Conservation (phyloP, 2,113 vertebrate species). For the Gopherus evgoodei region DNA sequence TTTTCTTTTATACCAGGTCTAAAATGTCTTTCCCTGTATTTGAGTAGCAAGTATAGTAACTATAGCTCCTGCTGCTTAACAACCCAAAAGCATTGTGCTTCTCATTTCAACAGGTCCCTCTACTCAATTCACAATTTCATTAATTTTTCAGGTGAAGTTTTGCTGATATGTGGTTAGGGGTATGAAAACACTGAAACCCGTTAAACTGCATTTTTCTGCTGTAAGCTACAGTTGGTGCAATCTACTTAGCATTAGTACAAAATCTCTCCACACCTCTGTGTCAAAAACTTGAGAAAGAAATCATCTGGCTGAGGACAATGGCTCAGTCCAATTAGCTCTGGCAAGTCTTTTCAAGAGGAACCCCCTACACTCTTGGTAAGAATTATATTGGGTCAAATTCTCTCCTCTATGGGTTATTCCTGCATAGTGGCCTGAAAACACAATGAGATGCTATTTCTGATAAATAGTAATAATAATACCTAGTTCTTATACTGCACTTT, state of each 20-base stretch:
- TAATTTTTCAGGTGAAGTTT: constrained; percentile 58
- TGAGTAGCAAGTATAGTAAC: neutral
- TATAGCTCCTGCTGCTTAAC: neutral
- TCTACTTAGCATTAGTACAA: constrained; percentile 8
- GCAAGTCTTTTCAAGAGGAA: neutral
- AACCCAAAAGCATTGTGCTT: constrained; percentile 16
- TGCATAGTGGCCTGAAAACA: neutral
- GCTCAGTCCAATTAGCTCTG: neutral
- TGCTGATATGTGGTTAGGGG: constrained; percentile 41
- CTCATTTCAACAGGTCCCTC: constrained; percentile 35
- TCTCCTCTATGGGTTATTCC: neutral
- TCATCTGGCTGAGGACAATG: neutral
- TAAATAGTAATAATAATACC: neutral
- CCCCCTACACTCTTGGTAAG: neutral
- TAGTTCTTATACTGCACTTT: neutral
- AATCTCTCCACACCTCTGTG: neutral
- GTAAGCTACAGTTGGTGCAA: neutral
- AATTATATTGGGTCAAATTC: neutral
- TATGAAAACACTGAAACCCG: constrained; percentile 27
- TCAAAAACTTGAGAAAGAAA: neutral
- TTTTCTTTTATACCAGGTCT: neutral
- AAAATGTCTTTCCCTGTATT: neutral
- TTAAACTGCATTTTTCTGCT: neutral
- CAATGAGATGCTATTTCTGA: neutral
- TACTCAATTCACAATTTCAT: constrained; percentile 38